Conservation (phyloP, 2,113 vertebrate species). For the Caracal caracal region DNA sequence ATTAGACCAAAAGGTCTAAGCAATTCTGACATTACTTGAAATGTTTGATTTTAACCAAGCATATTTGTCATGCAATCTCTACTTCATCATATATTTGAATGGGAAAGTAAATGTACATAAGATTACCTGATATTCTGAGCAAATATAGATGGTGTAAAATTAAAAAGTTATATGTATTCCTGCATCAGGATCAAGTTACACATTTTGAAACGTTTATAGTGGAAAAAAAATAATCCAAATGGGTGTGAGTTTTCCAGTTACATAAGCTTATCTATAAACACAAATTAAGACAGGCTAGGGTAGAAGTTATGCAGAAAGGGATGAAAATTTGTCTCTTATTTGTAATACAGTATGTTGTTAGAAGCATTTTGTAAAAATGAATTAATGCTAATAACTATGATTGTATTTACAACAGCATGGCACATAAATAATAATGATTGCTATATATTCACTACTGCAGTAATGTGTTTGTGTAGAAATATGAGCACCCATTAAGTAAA, state of each 20-base stretch:
- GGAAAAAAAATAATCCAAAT: background rate
- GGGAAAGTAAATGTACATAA: background rate
- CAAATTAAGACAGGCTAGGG: background rate
- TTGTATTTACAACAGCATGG: background rate
- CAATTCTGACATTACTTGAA: background rate
- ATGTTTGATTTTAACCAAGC: background rate
- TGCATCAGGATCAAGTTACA: background rate
- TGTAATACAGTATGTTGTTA: background rate
- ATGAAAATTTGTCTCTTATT: background rate
- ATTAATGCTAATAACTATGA: background rate
- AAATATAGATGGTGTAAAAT: background rate
- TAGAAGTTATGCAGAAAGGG: background rate
- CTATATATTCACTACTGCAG: background rate
- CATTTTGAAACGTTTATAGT: background rate
- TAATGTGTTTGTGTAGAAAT: background rate
- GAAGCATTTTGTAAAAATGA: background rate
- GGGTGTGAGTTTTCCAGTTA: background rate
- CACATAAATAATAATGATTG: background rate
- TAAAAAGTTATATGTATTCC: background rate
- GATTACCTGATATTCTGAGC: background rate
- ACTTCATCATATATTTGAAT: background rate
- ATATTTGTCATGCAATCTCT: background rate
- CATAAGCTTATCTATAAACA: background rate
- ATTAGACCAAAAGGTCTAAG: background rate
- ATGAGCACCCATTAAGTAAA: conserved; percentile 22